Base-by-base conservation (phyloP, 92 coral and sea anemone species). In the Porites lobata region DNA sequence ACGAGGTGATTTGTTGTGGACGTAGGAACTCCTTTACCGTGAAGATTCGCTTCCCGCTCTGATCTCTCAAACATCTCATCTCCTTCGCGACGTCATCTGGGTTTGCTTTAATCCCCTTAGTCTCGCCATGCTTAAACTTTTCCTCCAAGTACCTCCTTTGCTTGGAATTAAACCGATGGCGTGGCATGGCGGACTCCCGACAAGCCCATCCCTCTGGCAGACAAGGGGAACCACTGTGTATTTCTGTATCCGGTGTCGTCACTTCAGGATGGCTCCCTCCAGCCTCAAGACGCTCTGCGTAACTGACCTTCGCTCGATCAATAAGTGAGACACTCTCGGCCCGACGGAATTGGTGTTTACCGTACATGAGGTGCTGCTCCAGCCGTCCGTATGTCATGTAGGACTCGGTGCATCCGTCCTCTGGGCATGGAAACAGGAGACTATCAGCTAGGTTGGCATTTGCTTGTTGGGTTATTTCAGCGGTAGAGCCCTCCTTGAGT, bases 191-290 rank as follows among this genome's bases (percentile, higher is more conserved):
- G 11, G 82, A 19, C 11, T 72, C 75, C 22, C 83, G 75, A 74
- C 50, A 12, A 53, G 89, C 89, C 89, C 84, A 85, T 85, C 89
- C 89, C n/a, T 74, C 83, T 58, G 85, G 21, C 80, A 57, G 58
- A 12, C 61, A 57, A 62, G 87, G 65, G 64, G 83, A 26, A 5
- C 82, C 87, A 24, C 68, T 20, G 29, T 71, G 65, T 69, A 32
- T 57, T 50, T 77, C 15, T 65, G 68, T 12, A 2, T 22, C 84
- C 20, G 73, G 61, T 63, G 57, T 50, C 57, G 76, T 69, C 69
- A 83, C 65, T 67, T 71, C 43, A 20, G 63, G 38, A 52, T 72
- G 77, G 59, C 59, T 14, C 77, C 53, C 72, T 50, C 68, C 89
- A 50, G 69, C 89, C 81, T 85, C 89, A 47, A 85, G 63, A 47